A percentile compares a stretch with the other conserved stretches of the same genome.
Evolutionary conservation across 2,113 vertebrate genomes (phyloP).

Genomic region (Axis porcinus): DNA sequence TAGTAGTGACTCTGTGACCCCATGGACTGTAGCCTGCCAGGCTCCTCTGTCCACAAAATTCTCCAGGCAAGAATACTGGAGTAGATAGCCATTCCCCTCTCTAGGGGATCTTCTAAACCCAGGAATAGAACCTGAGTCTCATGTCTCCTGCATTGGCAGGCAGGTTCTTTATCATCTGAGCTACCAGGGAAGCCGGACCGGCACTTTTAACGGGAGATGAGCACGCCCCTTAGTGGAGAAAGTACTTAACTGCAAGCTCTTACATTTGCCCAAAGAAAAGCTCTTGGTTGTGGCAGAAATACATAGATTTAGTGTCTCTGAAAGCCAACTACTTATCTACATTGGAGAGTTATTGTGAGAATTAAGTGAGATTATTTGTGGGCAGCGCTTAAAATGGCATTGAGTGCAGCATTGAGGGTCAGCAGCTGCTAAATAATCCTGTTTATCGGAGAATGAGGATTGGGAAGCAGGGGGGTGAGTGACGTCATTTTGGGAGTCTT

Average conservation of each 20-base stretch:
- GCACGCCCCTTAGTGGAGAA: constrained; percentile 78
- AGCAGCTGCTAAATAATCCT: accelerated
- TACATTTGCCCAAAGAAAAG: background rate
- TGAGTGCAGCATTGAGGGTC: accelerated
- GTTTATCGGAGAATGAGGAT: background rate
- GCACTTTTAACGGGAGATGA: constrained; percentile 31
- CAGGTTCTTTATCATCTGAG: background rate
- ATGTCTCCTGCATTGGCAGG: background rate
- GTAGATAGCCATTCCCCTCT: background rate
- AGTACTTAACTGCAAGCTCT: constrained; percentile 70
- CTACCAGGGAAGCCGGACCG: background rate
- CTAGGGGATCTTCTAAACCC: background rate
- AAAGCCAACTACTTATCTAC: background rate
- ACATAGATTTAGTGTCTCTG: background rate
- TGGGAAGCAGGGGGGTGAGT: background rate
- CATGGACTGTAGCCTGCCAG: background rate
- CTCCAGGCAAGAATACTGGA: background rate
- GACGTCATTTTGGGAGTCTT: background rate
- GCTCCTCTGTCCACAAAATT: background rate
- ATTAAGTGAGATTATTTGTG: background rate
- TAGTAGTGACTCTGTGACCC: background rate
- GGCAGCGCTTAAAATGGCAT: accelerated
- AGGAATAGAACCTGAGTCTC: background rate
- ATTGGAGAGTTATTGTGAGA: background rate
- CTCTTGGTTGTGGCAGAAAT: background rate